A percentile compares a stretch with the other conserved stretches of the same genome.
Evolutionary conservation across 2,888 invertebrate species (phyloP).

Genomic region (Tetragonula carbonaria): DNA sequence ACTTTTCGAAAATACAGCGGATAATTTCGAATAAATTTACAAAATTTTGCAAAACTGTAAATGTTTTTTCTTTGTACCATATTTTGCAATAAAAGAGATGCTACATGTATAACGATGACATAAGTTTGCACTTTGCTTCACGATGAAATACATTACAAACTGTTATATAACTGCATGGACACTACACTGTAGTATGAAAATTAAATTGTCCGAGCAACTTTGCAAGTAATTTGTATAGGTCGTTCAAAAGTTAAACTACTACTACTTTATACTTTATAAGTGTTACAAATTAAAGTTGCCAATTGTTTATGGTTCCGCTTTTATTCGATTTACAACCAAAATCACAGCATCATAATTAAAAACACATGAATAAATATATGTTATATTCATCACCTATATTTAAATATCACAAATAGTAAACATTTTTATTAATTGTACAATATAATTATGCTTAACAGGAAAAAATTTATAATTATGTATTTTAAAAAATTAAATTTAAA

Average conservation of each 20-base stretch:
- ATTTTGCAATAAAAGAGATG: slow-evolving; percentile 32
- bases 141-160: slow-evolving; percentile 37
- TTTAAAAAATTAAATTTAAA: not conserved
- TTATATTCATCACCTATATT: not conserved
- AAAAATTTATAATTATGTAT: not conserved
- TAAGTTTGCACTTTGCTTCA: slow-evolving; percentile 58
- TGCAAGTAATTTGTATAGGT: not conserved
- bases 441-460: not conserved
- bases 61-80: slow-evolving; percentile 2
- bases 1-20: not conserved
- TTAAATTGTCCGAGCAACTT: slow-evolving; percentile 31
- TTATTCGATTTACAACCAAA: not conserved
- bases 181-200: slow-evolving; percentile 37
- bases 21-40: not conserved
- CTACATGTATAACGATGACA: slow-evolving; percentile 38
- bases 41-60: not conserved
- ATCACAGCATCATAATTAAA: not conserved
- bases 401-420: not conserved
- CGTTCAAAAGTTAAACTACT: not conserved
- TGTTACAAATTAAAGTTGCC: not conserved
- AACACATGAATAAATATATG: not conserved
- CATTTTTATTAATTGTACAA: not conserved
- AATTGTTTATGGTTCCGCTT: not conserved
- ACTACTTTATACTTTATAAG: not conserved
- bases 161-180: slow-evolving; percentile 45